Evolutionary conservation across 2,797 vertebrate species (phyloP).

Genomic region (Acanthurus lineatus): DNA sequence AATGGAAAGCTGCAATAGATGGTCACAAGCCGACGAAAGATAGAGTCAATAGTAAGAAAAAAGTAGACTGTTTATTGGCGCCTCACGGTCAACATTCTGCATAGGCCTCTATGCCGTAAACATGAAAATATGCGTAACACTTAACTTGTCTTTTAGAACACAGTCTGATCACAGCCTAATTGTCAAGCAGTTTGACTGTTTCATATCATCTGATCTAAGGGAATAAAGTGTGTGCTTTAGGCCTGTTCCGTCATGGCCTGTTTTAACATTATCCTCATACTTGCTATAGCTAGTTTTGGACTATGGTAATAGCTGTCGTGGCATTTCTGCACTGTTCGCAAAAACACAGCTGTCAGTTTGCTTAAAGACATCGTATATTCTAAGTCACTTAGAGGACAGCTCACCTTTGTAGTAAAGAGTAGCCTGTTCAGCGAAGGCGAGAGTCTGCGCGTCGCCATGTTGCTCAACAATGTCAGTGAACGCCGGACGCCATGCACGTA

Average conservation of each 20-base stretch:
- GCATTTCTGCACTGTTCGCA: no score
- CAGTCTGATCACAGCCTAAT: background rate
- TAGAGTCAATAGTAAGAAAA: background rate
- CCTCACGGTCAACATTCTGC: background rate
- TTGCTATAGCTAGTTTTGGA: background rate
- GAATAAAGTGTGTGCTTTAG: background rate
- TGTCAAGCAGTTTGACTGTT: no score
- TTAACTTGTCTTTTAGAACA: no score
- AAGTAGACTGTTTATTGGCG: no score
- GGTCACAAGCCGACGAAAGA: background rate
- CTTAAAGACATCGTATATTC: no score
- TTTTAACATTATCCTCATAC: no score
- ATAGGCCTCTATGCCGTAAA: no score
- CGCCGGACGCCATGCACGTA: constrained; percentile 21
- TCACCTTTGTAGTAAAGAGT: constrained; percentile 80
- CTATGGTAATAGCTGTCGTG: background rate
- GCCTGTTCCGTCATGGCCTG: background rate
- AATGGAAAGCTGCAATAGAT: background rate
- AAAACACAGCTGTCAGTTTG: background rate
- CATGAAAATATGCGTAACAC: no score
- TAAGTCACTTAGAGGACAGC: constrained; percentile 9
- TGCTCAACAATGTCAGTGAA: constrained; percentile 31
- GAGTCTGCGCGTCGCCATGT: constrained; percentile 81
- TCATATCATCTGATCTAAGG: no score
- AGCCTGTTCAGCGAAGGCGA: constrained; percentile 72